A percentile compares a stretch with the other conserved stretches of the same genome.
Evolutionary conservation across 2,888 invertebrate species (phyloP).

Genomic region (Sinopyrophorus schimmeli): DNA sequence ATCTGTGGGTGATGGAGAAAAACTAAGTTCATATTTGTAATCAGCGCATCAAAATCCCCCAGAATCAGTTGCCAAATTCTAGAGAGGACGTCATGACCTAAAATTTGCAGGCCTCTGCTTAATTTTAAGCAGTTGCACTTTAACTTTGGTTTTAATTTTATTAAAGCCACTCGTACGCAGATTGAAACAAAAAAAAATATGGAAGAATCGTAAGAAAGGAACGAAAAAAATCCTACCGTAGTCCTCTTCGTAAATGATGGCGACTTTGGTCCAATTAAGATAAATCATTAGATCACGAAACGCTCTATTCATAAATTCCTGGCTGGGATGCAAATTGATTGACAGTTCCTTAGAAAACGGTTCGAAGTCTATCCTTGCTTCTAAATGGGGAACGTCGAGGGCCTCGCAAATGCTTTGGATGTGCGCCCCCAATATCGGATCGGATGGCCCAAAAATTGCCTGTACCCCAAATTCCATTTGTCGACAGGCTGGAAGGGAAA

Average conservation of each 20-base stretch:
- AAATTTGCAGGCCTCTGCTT: too few species aligned
- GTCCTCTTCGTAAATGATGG: conserved; percentile 92
- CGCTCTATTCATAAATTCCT: conserved; percentile 77
- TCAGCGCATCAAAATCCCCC: too few species aligned
- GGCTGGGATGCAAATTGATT: conserved; percentile 86
- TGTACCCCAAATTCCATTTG: conserved; percentile 85
- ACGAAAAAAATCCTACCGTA: too few species aligned
- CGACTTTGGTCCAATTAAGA: conserved; percentile 91
- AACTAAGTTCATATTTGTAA: too few species aligned
- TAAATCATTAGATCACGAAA: conserved; percentile 85
- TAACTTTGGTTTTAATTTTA: too few species aligned
- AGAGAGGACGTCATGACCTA: too few species aligned
- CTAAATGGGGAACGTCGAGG: conserved; percentile 87
- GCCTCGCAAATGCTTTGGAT: conserved; percentile 88
- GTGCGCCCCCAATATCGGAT: conserved; percentile 79
- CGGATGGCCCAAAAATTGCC: conserved; percentile 86
- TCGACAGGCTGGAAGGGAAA: conserved; percentile 66
- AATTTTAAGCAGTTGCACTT: too few species aligned
- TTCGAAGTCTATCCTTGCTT: conserved; percentile 72
- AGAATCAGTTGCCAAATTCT: too few species aligned
- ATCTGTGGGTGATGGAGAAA: too few species aligned
- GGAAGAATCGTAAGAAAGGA: too few species aligned
- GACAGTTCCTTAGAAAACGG: conserved; percentile 72
- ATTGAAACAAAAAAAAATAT: too few species aligned
- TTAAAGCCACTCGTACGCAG: too few species aligned